Evolutionary conservation across 2,888 invertebrate genomes (phyloP), one percentile per base, ranked within the genome.

Genomic region (Synergus umbraculus): DNA sequence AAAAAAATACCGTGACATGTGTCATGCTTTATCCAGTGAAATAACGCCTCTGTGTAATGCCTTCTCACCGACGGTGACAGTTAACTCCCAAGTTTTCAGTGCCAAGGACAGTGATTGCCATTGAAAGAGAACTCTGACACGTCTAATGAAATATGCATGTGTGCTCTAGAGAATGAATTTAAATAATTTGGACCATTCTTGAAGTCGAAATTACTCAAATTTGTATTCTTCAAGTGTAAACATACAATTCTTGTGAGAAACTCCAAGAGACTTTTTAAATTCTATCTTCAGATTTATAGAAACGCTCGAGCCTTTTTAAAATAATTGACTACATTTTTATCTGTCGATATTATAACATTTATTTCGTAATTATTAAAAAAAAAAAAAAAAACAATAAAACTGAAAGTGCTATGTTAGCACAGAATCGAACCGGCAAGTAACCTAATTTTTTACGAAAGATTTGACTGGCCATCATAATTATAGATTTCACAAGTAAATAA

Each of bases 71-170:
- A 12, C 10, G 54, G 46, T 37, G 69, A 46, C 22, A 22, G 37
- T 46, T 73, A 60, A 60, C 60, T 60, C 13, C 22, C 69, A 73
- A 73, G 29, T 49, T 49, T 49, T 54, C 49, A 73, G 49, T 49
- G 69, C 49, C 69, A 73, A 73, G 69, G 49, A 73, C 29, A 49
- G 49, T 29, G 69, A 73, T 13, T 73, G 54, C 69, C 46, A 73
- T 73, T 73, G 69, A 49, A 29, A 73, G 49, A 73, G 69, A 49
- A 13, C 69, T 73, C 69, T 54, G 29, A 37, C 49, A 49, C 69
- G 15, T 49, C 49, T 54, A 54, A 73, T 73, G 49, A 73, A 73
- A 73, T 73, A 73, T 73, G 29, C 69, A 73, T 73, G 69, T 73
- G 46, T 37, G n/a, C 29, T 49, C 49, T 29, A 49, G 10, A 73